Evolutionary conservation across 2,113 vertebrate genomes (phyloP), one percentile per base, ranked within the genome.

Genomic region (Sigmodon hispidus): DNA sequence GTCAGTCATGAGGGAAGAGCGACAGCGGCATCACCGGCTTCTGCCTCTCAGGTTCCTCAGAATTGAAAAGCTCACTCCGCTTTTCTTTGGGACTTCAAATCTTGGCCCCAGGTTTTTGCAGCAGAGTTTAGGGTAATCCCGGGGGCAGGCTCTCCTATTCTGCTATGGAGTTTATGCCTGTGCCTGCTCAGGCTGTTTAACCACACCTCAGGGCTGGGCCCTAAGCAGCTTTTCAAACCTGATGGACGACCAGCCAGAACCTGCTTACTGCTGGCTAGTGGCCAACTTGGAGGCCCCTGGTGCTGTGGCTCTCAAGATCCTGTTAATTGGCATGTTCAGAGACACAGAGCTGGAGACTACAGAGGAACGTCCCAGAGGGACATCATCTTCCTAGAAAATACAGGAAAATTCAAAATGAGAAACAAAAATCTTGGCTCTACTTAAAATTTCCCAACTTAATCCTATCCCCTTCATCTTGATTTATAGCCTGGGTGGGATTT

Each of bases 191-290:
- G 80, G 70, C 75, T 90, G 69, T 26, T 40, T 52, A 63, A 63
- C 92, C 40, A 1, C 88, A 69, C 96, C 90, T 86, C 90, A 79
- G 96, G 96, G 88, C 7, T 80, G 86, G 97, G 96, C 69, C 84
- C 90, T 76, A 52, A 90, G 94, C 48, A 76, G 59, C 52, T 93
- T 94, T 92, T 92, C 87, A 94, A 94, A 93, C 80, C 94, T 77
- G 88, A 90, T 90, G 31, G 70, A 50, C 4, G n/a, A 88, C 96
- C 5, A 7, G 92, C 77, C 36, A 21, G 90, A 92, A 96, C 97
- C 95, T 97, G 97, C 87, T 95, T 86, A 16, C 26, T 45, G 1
- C 3, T 86, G 90, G 92, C 80, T 36, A 8, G 65, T 52, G 65
- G 94, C 92, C 94, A 95, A 1, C 19, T 45, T 5, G 6, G 94